Evolutionary conservation across 2,888 invertebrate genomes (phyloP), one percentile per base, ranked within the genome.

Genomic region (Ormyrus nitidulus): DNA sequence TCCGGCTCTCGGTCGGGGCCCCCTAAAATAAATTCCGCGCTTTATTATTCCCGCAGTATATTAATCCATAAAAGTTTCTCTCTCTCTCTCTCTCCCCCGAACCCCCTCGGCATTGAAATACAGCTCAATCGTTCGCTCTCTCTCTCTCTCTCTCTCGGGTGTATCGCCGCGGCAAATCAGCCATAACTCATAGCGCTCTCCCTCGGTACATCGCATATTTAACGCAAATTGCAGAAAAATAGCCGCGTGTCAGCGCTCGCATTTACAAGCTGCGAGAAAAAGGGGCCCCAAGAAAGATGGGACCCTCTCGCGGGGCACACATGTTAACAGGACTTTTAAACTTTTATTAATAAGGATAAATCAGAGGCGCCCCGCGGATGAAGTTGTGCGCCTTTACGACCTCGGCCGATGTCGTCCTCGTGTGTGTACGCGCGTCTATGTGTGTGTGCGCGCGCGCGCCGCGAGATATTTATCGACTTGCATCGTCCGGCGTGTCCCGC

Each of bases 291-390:
- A 78, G 54, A 73, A 58, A 58, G 56, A 46, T 7, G 10, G 34
- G 56, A 61, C 62, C 70, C 65, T 70, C 66, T 71, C 69, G 75
- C 68, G 74, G 53, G 46, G 48, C 80, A 70, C 77, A 75, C 87
- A 88, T 88, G 89, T 89, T 87, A 89, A 89, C 89, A 89, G 88
- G 86, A 86, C 86, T 87, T 87, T 86, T 86, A 88, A 87, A 85
- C 85, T 88, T 87, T 89, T 89, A 89, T 90, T 90, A 89, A 90
- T 89, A 89, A 89, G 87, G 87, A 90, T 90, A 89, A 89, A 90
- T 89, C 89, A 89, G 87, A 85, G 88, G 86, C 87, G 88, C 88
- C 88, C 89, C 86, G 87, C 86, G 86, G 89, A 90, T 90, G 88
- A 89, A 90, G 89, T 88, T 89, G 88, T 34, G 34, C 34, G 34